Base-by-base conservation (phyloP, 2,797 vertebrate genomes). In the Lutjanus campechanus region DNA sequence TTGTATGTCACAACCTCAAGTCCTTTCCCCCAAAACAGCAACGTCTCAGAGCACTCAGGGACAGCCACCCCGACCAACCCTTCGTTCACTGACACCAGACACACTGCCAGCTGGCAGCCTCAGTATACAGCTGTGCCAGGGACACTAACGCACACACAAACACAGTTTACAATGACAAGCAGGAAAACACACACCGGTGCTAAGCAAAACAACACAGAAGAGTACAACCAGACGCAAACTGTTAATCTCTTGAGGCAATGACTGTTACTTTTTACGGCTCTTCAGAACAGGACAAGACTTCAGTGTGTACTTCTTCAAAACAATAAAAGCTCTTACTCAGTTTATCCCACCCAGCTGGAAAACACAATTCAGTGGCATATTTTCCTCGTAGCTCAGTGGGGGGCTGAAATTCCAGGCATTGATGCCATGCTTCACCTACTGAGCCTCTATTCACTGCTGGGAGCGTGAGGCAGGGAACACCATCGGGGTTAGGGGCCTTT, bases 331-430 rank as follows among this genome's bases (percentile, higher is more conserved):
- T 58, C 17, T 1, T 36, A 54, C 59, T 58, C 16, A 2, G 29
- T 62, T 44, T 22, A 65, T 49, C 54, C 51, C 56, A 69, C 46
- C 43, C 73, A 73, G 61, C 40, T 73, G 76, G 58, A 81, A 81
- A 83, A 76, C 46, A 81, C 64, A 51, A 43, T 63, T 79, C 54
- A 65, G 71, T 41, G 9, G 19, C 11, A 40, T 55, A 55, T 73
- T 86, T 70, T 61, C 44, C 82, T 76, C 70, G 10, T 66, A 78
- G 74, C 84, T 83, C 59, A 61, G 69, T 25, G 40, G 58, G 73
- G 65, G 71, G 65, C 54, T 81, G 79, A 82, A 85, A 92, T 92
- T 90, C 85, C 91, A 82, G 88, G 67, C 87, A 91, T 83, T 88
- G 68, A 72, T 87, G 81, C 84, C 84, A 86, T 69, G 77, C 79